Base-by-base conservation (phyloP, 1,140 invertebrate species). In the Drosophila triauraria region DNA sequence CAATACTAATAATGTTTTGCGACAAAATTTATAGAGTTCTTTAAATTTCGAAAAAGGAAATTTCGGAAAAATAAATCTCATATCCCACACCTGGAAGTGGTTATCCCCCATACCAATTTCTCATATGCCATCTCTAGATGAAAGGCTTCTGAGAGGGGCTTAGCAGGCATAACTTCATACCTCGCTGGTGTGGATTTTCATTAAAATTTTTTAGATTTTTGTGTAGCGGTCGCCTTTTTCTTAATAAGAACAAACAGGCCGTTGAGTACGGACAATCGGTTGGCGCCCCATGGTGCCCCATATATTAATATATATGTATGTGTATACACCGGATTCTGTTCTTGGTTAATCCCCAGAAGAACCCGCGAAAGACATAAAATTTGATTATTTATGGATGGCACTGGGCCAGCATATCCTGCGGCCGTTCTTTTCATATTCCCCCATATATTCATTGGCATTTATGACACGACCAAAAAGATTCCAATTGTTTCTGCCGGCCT, bases 321-420 rank as follows among this genome's bases (percentile, higher is more conserved):
- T 64, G 42, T 35, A 42, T 53, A 42, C 38, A 59, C 48, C 43
- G 57, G 42, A 61, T 69, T 61, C 63, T 57, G 58, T 80, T 57
- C 71, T 59, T 43, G 69, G 82, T 83, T 88, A 88, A 88, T 88
- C 84, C 78, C 83, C 68, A 51, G 70, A 74, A 74, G 70, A 74
- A 20, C 67, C 81, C 74, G 80, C 80, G 62, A 82, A 84, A 81
- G 65, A 85, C 84, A 88, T 88, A 88, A 88, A 88, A 88, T 90
- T 88, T 88, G 87, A 81, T 88, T 90, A 88, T 88, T 88, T 88
- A 88, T 88, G 84, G 80, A 88, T 90, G 84, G 84, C 84, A 88
- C 78, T 76, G 80, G 82, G 81, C 86, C 85, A 78, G 67, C 69
- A 81, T 90, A 88, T 88, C 84, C 84, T 88, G 80, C 75, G 75